These are phyloP conservation scores for Phyllostomus hastatus DNA, from an alignment of 2,113 vertebrate species.

Conservation along the genomic window DNA sequence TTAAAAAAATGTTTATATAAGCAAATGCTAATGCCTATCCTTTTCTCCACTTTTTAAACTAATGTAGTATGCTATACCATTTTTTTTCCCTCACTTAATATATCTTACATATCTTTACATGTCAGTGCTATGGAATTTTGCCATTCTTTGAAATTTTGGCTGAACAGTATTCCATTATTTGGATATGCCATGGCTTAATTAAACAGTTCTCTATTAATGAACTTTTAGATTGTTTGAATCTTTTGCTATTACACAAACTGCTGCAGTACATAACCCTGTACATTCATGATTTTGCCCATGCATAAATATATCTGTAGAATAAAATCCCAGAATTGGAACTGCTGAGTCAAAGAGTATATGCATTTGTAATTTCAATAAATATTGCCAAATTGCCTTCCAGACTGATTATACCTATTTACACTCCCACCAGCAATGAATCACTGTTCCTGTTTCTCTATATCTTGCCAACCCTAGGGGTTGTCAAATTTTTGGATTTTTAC, in stretches of 20 bases:
- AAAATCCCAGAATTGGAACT: conserved; percentile 57
- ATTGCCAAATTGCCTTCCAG: conserved; percentile 71
- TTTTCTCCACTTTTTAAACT: not conserved
- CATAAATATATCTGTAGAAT: conserved; percentile 52
- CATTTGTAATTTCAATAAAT: conserved; percentile 71
- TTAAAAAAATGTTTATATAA: not conserved
- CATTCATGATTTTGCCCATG: conserved; percentile 59
- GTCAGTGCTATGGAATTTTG: not conserved
- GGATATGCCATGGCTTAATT: not conserved
- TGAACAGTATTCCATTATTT: not conserved
- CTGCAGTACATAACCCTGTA: conserved; percentile 41
- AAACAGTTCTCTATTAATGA: not conserved
- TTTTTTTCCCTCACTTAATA: not conserved
- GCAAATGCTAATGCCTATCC: not conserved
- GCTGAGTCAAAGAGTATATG: conserved; percentile 74
- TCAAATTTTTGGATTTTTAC: conserved; percentile 77
- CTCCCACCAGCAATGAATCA: conserved; percentile 72
- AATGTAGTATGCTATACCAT: not conserved
- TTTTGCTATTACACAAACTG: not conserved
- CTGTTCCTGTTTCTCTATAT: conserved; percentile 61
- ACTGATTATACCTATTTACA: conserved; percentile 75
- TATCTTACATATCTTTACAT: not conserved
- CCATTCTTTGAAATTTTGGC: not conserved
- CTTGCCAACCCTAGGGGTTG: conserved; percentile 70
- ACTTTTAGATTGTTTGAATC: conserved; percentile 15